phyloP scores from a whole-genome alignment of 2,888 invertebrate species.

The Branchipolynoe longqiensis region DNA sequence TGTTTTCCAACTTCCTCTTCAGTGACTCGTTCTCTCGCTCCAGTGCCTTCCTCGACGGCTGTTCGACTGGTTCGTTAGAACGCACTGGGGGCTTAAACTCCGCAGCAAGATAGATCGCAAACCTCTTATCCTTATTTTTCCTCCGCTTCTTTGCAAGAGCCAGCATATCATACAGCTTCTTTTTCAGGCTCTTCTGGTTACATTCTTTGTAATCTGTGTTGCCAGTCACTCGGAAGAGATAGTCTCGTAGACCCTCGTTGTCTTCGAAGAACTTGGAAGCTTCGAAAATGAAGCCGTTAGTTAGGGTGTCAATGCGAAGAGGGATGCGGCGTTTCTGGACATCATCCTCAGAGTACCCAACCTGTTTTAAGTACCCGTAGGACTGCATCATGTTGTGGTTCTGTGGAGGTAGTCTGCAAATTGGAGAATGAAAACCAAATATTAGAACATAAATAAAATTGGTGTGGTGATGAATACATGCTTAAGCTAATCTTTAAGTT shows the following conservation, averaged over 20 bases:
- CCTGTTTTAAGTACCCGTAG: constrained; percentile 7
- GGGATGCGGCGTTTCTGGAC: background rate
- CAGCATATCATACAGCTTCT: constrained; percentile 16
- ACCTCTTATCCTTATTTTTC: constrained; percentile 1
- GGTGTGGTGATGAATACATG: no score
- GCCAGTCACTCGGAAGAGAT: constrained; percentile 12
- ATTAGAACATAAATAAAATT: no score
- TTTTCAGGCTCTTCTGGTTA: constrained; percentile 12
- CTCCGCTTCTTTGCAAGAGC: constrained; percentile 3
- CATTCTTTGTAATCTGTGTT: constrained; percentile 4
- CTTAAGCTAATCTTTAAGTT: no score
- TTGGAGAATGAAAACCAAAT: no score
- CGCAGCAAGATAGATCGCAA: background rate
- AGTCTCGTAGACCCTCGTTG: background rate
- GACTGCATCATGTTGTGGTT: no score
- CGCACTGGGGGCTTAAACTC: constrained; percentile 10
- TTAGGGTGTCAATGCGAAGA: background rate
- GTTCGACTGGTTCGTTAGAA: background rate
- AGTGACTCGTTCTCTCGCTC: constrained; percentile 4
- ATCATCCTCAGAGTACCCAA: background rate
- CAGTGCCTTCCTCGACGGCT: background rate
- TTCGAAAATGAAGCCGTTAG: background rate
- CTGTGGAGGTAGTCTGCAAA: no score
- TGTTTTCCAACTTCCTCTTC: background rate
- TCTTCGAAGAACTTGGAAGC: background rate